Base-by-base conservation (phyloP, 2,888 invertebrate species). In the Athrips mouffetella region DNA sequence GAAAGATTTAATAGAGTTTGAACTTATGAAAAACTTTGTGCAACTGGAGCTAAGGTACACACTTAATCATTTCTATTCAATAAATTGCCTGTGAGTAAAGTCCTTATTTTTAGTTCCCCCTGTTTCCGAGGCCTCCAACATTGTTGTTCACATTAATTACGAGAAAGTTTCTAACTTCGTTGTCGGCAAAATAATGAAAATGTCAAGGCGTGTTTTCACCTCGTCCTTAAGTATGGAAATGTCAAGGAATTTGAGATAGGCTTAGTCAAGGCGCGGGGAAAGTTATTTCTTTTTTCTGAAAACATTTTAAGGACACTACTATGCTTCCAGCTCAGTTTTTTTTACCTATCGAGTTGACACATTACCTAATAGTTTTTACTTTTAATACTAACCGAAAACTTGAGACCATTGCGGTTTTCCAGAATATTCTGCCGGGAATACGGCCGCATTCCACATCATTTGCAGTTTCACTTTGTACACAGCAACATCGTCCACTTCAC, bases 401-500 rank as follows among this genome's bases (percentile, higher is more conserved):
- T 94, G 94, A 64, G 97, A 96, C 94, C 96, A 98, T 74, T 97
- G 97, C 8, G 97, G 97, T 49, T 94, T 94, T 6, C 97, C 92
- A 0, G 97, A 97, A 79, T 95, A 97, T 80, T 97, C 96, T 76
- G 96, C 96, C 10, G 97, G 97, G 77, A 97, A 97, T 57, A 91
- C 89, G 57, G 94, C 93, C 65, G 94, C 91, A 64, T 94, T 94
- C 97, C 97, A 98, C 72, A 94, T 91, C 63, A 95, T 96, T 69
- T 93, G 93, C 78, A 97, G 84, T 58, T 94, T 93, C 74, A 96
- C 94, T 81, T 94, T 95, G 76, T 97, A 98, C 66, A 95, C 94
- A 57, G 94, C 96, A 66, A 96, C 90, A 71, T 94, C 94, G 75
- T 94, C 93, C 51, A 93, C 91, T 58, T 92, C 91, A 83, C 94